These are phyloP conservation scores for Exocentrus adspersus DNA, from an alignment of 2,888 invertebrate species.

Conservation along the genomic window DNA sequence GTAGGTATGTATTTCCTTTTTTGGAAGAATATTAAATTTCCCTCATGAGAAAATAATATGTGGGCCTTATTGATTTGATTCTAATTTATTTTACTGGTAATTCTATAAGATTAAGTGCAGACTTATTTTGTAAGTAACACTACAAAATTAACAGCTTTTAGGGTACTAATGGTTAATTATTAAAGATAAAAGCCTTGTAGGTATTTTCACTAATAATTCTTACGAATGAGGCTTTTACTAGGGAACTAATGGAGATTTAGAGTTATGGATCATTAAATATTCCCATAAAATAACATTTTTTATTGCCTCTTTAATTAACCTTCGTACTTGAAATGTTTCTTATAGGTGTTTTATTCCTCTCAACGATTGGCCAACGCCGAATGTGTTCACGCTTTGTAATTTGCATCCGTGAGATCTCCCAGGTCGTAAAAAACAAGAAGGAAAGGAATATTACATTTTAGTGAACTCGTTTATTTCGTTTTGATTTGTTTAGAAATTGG, in stretches of 20 bases:
- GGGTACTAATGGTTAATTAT: neutral
- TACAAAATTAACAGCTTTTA: conserved; percentile 6
- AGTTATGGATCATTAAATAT: conserved; percentile 50
- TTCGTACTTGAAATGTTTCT: conserved; percentile 43
- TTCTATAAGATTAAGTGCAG: too few species aligned
- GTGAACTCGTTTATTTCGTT: neutral
- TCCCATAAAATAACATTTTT: conserved; percentile 50
- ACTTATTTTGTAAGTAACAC: neutral
- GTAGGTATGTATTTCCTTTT: too few species aligned
- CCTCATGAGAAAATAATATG: too few species aligned
- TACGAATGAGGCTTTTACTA: conserved; percentile 42
- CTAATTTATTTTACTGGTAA: too few species aligned
- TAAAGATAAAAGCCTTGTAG: conserved; percentile 23
- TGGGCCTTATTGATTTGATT: too few species aligned
- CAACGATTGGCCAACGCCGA: neutral
- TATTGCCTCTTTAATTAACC: conserved; percentile 48
- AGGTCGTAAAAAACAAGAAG: neutral
- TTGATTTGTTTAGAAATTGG: neutral
- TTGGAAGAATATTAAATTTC: too few species aligned
- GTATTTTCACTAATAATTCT: conserved; percentile 39
- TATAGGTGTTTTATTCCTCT: conserved; percentile 22
- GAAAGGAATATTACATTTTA: neutral
- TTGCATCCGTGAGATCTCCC: neutral
- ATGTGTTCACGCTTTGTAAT: neutral
- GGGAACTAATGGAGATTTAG: conserved; percentile 47